Evolutionary conservation across 2,113 vertebrate species (phyloP), one percentile per base, ranked within the genome.

Genomic region (Crocuta crocuta): DNA sequence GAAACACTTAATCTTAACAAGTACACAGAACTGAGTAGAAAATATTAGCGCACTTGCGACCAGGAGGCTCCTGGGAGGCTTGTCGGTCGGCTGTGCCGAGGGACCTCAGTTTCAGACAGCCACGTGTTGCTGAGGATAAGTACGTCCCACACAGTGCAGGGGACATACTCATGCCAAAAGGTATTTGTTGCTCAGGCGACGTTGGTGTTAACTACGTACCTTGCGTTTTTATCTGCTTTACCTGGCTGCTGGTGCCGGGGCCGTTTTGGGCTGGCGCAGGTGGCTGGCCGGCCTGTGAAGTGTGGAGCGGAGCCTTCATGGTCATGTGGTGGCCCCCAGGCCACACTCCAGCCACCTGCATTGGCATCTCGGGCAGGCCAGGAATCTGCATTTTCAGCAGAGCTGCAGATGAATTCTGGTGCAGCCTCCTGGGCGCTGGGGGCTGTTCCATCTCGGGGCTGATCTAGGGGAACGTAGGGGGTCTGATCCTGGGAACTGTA

Each of bases 91-190:
- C 74, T 21, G 11, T 28, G 81, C 58, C 50, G 0, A 13, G 16
- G 48, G 28, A 21, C 31, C 17, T 71, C 24, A 21, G 55, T 83
- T 65, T 43, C 21, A 43, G 35, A 43, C 71, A 33, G 17, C n/a
- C 3, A 1, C 0, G 16, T 85, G 17, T n/a, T 53, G 86, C 78
- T 65, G 31, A 6, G 10, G 8, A 4, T 10, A 5, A 68, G 33
- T 0, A 0, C 23, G 39, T 28, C 61, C 31, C 4, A 0, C 9
- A 26, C 21, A 3, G 28, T 5, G 0, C 21, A 0, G 11, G 23
- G 21, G 78, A 33, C 11, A 7, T 3, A 7, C 28, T 78, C 66
- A 53, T 0, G 1, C 35, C 10, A 0, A 28, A 19, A 7, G 10
- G 13, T 10, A 1, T 15, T 8, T 0, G 4, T 24, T 70, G 71